Evolutionary conservation across 2,888 invertebrate genomes (phyloP), one percentile per base, ranked within the genome.

Genomic region (Anthoptus insignis): DNA sequence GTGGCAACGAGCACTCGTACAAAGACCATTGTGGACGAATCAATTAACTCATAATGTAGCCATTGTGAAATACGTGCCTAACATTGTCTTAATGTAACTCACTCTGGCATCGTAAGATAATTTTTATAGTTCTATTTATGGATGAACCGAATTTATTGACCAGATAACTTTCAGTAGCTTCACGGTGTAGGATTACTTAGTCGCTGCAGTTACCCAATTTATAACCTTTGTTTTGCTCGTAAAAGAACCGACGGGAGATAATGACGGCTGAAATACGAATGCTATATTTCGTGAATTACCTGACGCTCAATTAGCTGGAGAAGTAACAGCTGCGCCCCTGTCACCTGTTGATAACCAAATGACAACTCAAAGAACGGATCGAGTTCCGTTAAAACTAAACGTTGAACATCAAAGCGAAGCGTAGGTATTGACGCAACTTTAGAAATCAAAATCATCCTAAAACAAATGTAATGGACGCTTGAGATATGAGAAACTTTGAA

Each of bases 41-140:
- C 92, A 91, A 91, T 92, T 91, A 92, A 83, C 79, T 81, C 83
- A 92, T 91, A 92, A 92, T 91, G 92, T 90, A 78, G 69, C 81
- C 91, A 91, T 92, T 92, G 92, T 91, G 83, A 84, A 86, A 84
- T 81, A 79, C 81, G 68, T 72, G 81, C 81, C 82, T 88, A 90
- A 91, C 91, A 92, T 91, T 92, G 92, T 92, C 86, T 88, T 89
- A 90, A 91, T 91, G 88, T 89, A 89, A 86, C 86, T 88, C 83
- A 79, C 84, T 85, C 78, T 84, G 83, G 85, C 85, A 89, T 87
- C 91, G 86, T 88, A 85, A 89, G 87, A 86, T 89, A 89, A 77
- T 89, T 91, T 91, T 91, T 91, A 91, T 90, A 86, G 88, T 84
- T 89, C 89, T 90, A 91, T 92, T 91, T 92, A 92, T 83, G 86